Conservation (phyloP, 2,113 vertebrate genomes). For the Oryzias melastigma region DNA sequence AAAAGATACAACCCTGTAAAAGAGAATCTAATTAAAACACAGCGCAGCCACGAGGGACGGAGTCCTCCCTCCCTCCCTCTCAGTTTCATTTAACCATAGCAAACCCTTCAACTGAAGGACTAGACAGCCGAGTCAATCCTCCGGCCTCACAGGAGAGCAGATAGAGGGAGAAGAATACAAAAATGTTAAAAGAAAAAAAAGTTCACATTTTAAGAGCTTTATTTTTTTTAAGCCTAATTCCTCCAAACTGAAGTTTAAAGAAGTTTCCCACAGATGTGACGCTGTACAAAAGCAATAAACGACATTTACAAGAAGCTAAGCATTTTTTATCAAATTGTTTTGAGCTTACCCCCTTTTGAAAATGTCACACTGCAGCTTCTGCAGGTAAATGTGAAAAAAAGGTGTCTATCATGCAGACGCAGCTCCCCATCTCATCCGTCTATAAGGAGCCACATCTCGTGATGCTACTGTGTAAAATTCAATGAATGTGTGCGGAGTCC, state of each 20-base stretch:
- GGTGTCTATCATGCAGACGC: too few species aligned
- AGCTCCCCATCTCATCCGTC: too few species aligned
- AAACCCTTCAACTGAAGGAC: slow-evolving; percentile 55
- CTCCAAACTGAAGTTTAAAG: background rate
- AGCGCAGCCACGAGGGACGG: slow-evolving; percentile 58
- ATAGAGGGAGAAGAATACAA: slow-evolving; percentile 23
- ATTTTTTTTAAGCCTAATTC: slow-evolving; percentile 1
- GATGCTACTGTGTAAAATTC: background rate
- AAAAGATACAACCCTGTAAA: slow-evolving; percentile 69
- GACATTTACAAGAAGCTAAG: background rate
- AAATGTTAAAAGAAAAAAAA: slow-evolving; percentile 14
- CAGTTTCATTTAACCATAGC: slow-evolving; percentile 46
- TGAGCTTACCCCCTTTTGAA: too few species aligned
- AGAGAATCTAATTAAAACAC: slow-evolving; percentile 73
- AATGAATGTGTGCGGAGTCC: background rate
- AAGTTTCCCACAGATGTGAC: too few species aligned
- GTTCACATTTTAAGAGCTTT: slow-evolving; percentile 5
- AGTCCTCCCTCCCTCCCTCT: slow-evolving; percentile 13
- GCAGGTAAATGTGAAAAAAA: too few species aligned
- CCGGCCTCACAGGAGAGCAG: slow-evolving; percentile 35
- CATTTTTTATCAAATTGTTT: background rate
- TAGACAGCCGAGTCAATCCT: slow-evolving; percentile 41
- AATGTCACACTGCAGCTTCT: too few species aligned
- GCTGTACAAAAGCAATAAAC: too few species aligned
- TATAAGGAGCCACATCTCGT: background rate